Evolutionary conservation across 1,140 invertebrate genomes (phyloP).

Genomic region (Megalonaias nervosa): DNA sequence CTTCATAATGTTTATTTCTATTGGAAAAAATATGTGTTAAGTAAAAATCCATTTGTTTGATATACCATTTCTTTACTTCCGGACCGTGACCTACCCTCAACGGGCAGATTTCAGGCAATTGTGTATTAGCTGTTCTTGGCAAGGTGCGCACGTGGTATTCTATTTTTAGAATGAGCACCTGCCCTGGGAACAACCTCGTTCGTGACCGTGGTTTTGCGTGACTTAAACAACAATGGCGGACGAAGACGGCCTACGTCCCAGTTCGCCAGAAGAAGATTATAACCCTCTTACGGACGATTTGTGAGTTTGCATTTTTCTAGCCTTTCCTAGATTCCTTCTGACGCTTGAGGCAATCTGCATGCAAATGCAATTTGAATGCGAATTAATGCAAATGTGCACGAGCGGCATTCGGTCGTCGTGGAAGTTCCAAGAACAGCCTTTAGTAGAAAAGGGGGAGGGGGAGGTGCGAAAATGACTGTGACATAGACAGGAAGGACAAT

Average conservation of each 20-base stretch:
- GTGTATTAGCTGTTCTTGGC: too few relatives aligned
- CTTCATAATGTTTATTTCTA: too few relatives aligned
- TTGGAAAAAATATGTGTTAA: too few relatives aligned
- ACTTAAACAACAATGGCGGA: conserved; percentile 47
- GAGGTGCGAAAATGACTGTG: not conserved
- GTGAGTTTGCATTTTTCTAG: conserved; percentile 30
- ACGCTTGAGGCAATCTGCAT: not conserved
- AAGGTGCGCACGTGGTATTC: too few relatives aligned
- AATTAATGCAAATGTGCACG: conserved; percentile 9
- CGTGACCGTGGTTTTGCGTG: not conserved
- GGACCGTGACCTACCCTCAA: too few relatives aligned
- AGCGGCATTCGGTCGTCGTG: not conserved
- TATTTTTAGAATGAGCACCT: too few relatives aligned
- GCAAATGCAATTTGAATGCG: conserved; percentile 18
- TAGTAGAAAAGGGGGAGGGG: not conserved
- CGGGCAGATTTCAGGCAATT: too few relatives aligned
- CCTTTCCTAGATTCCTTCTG: conserved; percentile 10
- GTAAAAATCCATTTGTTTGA: too few relatives aligned
- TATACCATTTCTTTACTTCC: too few relatives aligned
- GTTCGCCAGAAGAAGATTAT: conserved; percentile 45
- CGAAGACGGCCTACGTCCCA: conserved; percentile 22
- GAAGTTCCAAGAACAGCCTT: not conserved
- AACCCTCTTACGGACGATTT: conserved; percentile 43
- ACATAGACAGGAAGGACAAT: not conserved
- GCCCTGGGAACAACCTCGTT: too few relatives aligned